Base-by-base conservation (phyloP, 1,140 invertebrate genomes). In the Metopolophium dirhodum region DNA sequence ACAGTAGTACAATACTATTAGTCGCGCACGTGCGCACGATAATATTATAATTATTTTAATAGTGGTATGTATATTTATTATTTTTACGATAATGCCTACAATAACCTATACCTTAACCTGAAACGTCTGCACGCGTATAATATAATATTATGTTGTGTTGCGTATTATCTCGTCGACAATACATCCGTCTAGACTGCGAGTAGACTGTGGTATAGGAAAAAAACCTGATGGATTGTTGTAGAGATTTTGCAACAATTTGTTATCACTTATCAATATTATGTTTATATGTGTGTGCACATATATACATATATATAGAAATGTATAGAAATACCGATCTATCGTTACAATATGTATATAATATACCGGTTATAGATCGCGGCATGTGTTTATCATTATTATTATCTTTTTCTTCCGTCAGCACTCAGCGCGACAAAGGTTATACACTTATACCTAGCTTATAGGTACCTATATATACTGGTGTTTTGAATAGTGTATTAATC, bases 131-230 rank as follows among this genome's bases (percentile, higher is more conserved):
- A 77, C 30, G n/a, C 61, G 30, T n/a, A 18, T 68, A 30, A 30
- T 54, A 57, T n/a, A 7, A 77, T 77, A 77, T 54, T n/a, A 77
- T 77, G n/a, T n/a, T n/a, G 30, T n/a, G 61, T 77, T 61, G 57
- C 57, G 26, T 61, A 61, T 61, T 77, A 77, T 77, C 61, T 77
- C n/a, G n/a, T 77, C 61, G 61, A n/a, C n/a, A n/a, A 77, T n/a
- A 77, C 61, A 77, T 77, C n/a, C 30, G 61, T 77, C 61, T 77
- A 68, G 61, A 68, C 57, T 9, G 41, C 45, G 45, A 8, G 7
- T 47, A n/a, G n/a, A 30, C 61, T 20, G 49, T 51, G 3, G 26
- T 4, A n/a, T 68, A n/a, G n/a, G 30, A 14, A 14, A n/a, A n/a
- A n/a, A n/a, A n/a, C 61, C 51, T 9, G 51, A 18, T 18, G 4